Base-by-base conservation (phyloP, 2,888 invertebrate genomes). In the Bugula neritina region DNA sequence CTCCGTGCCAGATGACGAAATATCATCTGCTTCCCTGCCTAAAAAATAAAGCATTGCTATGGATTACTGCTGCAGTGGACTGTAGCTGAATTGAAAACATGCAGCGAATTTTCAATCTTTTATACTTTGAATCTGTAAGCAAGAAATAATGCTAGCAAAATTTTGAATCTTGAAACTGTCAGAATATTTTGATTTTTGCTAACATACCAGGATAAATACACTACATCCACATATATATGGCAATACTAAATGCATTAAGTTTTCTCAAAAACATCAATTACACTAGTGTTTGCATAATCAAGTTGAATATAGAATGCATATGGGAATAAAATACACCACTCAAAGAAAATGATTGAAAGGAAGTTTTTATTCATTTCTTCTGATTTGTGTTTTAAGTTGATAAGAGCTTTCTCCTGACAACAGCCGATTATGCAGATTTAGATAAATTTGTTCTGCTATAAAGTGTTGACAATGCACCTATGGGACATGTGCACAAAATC, bases 1-100 rank as follows among this genome's bases (percentile, higher is more conserved):
- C 17, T 77, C 77, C 21, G 77, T 75, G n/a, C 75, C 77, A 35
- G 76, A 75, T 2, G 77, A 77, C 13, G 77, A 77, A n/a, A 75
- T 75, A 0, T 72, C 69, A 23, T 75, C 74, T 1, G 75, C 73
- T 54, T 75, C 73, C 29, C 54, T 75, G 23, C 75, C 75, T 75
- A 57, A 1, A 43, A 69, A 5, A 57, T n/a, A n/a, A n/a, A n/a
- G n/a, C n/a, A n/a, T n/a, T n/a, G n/a, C n/a, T n/a, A n/a, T n/a
- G n/a, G n/a, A n/a, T n/a, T n/a, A n/a, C n/a, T n/a, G n/a, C n/a
- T n/a, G n/a, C n/a, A n/a, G n/a, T n/a, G n/a, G n/a, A n/a, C n/a
- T n/a, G n/a, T n/a, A n/a, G n/a, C n/a, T n/a, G n/a, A n/a, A n/a
- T n/a, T n/a, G n/a, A n/a, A n/a, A n/a, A n/a, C n/a, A n/a, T n/a